Evolutionary conservation across 2,888 invertebrate species (phyloP).

Genomic region (Brenthis hecate): DNA sequence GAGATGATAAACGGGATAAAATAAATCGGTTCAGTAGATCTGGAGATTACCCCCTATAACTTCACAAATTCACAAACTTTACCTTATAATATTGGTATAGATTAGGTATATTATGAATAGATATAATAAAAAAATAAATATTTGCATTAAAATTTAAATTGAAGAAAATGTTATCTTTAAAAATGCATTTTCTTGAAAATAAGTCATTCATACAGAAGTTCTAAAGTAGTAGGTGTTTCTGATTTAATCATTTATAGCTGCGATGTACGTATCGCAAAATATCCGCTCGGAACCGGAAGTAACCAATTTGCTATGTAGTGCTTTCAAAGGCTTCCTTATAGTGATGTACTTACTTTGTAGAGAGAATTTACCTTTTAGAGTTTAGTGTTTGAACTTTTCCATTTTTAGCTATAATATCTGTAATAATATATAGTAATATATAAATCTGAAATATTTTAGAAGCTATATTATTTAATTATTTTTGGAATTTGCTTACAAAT

Average conservation of each 20-base stretch:
- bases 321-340: constrained; percentile 11
- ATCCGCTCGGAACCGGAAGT: constrained; percentile 9
- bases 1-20: too few species aligned
- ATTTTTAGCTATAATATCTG: too few species aligned
- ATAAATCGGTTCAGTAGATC: too few species aligned
- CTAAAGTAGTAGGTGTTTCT: neutral
- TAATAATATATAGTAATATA: too few species aligned
- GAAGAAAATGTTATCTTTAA: neutral
- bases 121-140: neutral
- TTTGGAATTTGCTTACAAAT: too few species aligned
- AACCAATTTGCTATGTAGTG: constrained; percentile 9
- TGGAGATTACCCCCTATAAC: too few species aligned
- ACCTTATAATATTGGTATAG: too few species aligned
- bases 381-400: too few species aligned
- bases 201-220: neutral
- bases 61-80: too few species aligned
- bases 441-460: too few species aligned
- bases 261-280: constrained; percentile 8
- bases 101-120: too few species aligned
- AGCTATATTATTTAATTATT: too few species aligned
- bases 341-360: neutral
- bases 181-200: neutral
- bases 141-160: neutral
- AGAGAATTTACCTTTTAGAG: neutral
- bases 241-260: constrained; percentile 12